Conservation (phyloP, 2,113 vertebrate genomes). For the Acanthisitta chloris region DNA sequence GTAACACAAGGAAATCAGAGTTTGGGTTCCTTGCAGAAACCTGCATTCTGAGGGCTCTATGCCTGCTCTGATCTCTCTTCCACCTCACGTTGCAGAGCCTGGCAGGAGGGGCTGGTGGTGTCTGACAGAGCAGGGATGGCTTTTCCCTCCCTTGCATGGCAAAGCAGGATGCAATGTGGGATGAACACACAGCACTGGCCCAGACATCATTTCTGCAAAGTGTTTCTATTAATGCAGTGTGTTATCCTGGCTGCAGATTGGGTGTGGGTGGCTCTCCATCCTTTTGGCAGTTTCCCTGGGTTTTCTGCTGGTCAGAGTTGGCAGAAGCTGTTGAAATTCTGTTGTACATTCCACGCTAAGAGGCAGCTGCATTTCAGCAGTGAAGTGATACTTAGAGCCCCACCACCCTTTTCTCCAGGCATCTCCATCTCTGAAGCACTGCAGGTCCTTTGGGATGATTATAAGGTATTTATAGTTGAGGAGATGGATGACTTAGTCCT, state of each 20-base stretch:
- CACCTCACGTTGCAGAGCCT: neutral
- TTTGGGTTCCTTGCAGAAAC: neutral
- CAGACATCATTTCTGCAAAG: neutral
- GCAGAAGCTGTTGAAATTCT: neutral
- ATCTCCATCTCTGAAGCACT: neutral
- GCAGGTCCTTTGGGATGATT: constrained; percentile 31
- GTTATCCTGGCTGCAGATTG: neutral
- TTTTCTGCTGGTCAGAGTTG: neutral
- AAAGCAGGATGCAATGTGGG: neutral
- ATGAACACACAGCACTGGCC: neutral
- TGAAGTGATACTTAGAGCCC: neutral
- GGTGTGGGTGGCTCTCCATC: neutral
- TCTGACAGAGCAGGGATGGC: neutral
- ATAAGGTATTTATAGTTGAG: constrained; percentile 64
- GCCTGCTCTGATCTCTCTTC: neutral
- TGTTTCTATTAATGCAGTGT: fast-evolving
- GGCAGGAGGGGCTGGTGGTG: neutral
- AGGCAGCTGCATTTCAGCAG: neutral
- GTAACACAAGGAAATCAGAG: neutral
- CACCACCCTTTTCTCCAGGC: neutral
- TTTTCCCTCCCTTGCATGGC: neutral
- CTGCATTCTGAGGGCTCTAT: neutral
- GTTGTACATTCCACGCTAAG: neutral
- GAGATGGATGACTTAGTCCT: constrained; percentile 57
- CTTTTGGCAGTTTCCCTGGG: neutral